Conservation (phyloP, 2,888 invertebrate genomes). For the Choreutis nemorana region DNA sequence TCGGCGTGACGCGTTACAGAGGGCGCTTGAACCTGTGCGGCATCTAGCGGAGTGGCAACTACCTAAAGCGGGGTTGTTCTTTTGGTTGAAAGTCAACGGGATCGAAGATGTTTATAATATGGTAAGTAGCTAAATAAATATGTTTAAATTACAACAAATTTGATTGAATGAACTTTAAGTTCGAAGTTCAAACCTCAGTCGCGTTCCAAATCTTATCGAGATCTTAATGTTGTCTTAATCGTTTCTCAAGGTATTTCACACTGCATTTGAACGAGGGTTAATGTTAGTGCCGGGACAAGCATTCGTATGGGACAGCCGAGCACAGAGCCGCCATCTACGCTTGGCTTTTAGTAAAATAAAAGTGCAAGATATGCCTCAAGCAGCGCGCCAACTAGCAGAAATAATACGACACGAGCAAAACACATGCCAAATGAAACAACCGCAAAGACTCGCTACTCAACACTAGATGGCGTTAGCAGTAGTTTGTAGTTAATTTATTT, state of each 20-base stretch:
- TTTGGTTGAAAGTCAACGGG: conserved; percentile 76
- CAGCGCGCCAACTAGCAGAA: conserved; percentile 65
- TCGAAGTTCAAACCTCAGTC: no score
- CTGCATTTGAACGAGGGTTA: conserved; percentile 72
- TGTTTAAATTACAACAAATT: neutral
- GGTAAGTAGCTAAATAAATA: conserved; percentile 41
- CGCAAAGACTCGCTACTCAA: conserved; percentile 26
- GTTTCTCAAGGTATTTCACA: conserved; percentile 48
- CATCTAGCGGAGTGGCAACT: conserved; percentile 68
- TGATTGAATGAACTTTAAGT: neutral
- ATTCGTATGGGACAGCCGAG: conserved; percentile 69
- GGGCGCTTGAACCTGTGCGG: conserved; percentile 48
- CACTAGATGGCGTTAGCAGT: conserved; percentile 22
- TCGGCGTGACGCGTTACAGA: conserved; percentile 69
- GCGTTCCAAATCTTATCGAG: no score
- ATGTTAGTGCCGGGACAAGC: conserved; percentile 79
- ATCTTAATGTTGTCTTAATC: no score
- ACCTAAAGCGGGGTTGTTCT: conserved; percentile 79
- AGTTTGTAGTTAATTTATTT: no score
- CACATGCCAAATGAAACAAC: conserved; percentile 16
- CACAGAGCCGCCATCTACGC: conserved; percentile 72
- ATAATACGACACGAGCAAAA: conserved; percentile 68
- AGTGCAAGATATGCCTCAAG: conserved; percentile 70
- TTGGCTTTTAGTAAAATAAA: conserved; percentile 75
- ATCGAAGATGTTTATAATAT: conserved; percentile 77